Base-by-base conservation (phyloP, 2,888 invertebrate genomes). In the Miltochrista miniata region DNA sequence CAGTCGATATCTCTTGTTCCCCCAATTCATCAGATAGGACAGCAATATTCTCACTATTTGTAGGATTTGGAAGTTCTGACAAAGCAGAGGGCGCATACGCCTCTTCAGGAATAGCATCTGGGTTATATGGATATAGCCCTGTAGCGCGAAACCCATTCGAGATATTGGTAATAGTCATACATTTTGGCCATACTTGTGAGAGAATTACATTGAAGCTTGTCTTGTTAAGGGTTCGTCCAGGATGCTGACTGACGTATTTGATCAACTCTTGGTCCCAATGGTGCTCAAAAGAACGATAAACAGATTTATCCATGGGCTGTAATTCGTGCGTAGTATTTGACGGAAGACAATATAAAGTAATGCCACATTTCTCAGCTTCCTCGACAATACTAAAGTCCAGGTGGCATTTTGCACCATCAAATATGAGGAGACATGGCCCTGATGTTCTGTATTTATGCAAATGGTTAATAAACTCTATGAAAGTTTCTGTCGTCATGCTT, bases 241-340 rank as follows among this genome's bases (percentile, higher is more conserved):
- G n/a, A 43, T 53, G 42, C 18, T 59, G 51, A 48, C 45, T 42
- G 30, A 50, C n/a, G 43, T 56, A 60, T 48, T 47, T 48, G 18
- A 60, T 34, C n/a, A 59, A 34, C 36, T 62, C 59, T 36, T 40
- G 29, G 29, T 49, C 45, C 36, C 45, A 50, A 39, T 44, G 48
- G 43, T 61, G 53, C 38, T 64, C 68, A 51, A 60, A 64, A 34
- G 59, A 59, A 13, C 53, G 45, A 51, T 61, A 47, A 34, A 61
- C 56, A 24, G 64, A 48, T 53, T 64, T 65, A 35, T 65, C 62
- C 24, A 62, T 42, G 31, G 64, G 61, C 36, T 65, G 65, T n/a
- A n/a, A 36, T 61, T 66, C 37, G 55, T n/a, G n/a, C n/a, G n/a
- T n/a, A n/a, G n/a, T n/a, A n/a, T n/a, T n/a, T n/a, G n/a, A 57